Conservation (phyloP, 2,888 invertebrate genomes). For the Cyaniris semiargus region DNA sequence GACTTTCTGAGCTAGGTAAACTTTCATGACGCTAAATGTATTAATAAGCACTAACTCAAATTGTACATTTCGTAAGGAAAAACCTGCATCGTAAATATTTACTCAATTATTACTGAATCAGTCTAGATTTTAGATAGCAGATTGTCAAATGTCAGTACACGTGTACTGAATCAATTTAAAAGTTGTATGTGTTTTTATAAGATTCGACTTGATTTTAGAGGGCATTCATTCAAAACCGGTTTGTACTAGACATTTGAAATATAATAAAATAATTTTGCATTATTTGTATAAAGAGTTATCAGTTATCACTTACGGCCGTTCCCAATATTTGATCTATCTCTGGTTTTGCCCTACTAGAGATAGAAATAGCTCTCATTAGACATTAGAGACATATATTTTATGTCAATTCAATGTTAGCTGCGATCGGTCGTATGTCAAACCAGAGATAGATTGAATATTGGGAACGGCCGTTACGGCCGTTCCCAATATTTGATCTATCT, state of each 20-base stretch:
- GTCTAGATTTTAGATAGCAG: not conserved
- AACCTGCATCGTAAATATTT: not conserved
- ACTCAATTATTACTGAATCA: not conserved
- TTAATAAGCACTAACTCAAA: not conserved
- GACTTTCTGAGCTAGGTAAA: not conserved
- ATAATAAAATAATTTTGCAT: not conserved
- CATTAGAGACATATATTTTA: too few relatives aligned
- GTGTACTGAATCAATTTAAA: not conserved
- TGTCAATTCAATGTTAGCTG: too few relatives aligned
- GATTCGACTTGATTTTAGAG: constrained; percentile 1
- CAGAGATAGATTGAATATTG: too few relatives aligned
- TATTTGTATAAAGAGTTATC: not conserved
- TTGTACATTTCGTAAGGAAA: too few relatives aligned
- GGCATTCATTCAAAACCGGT: not conserved
- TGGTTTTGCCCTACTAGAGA: too few relatives aligned
- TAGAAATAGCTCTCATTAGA: too few relatives aligned
- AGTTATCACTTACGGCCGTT: too few relatives aligned
- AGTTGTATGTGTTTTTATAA: not conserved
- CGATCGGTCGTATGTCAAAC: too few relatives aligned
- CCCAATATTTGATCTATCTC: too few relatives aligned
- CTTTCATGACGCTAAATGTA: not conserved
- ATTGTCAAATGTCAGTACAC: not conserved
- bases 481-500: too few relatives aligned
- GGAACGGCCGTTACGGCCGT: too few relatives aligned
- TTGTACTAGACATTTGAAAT: not conserved